Evolutionary conservation across 37 sponge, comb jelly and placozoan species (phyloP), one percentile per base, ranked within the genome.

Genomic region (Ianthella basta): DNA sequence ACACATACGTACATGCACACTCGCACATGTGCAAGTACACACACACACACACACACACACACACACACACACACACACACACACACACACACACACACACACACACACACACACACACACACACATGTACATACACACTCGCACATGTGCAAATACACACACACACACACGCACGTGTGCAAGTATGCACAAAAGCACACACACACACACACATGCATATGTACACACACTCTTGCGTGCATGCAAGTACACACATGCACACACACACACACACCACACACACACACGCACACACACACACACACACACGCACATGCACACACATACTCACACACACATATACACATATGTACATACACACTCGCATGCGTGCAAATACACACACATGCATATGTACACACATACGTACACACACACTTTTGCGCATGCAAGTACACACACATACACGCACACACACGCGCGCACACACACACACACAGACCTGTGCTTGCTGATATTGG

Each of bases 11-110:
- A n/a, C n/a, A n/a, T n/a, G n/a, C n/a, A n/a, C n/a, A n/a, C n/a
- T n/a, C n/a, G n/a, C n/a, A n/a, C n/a, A n/a, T n/a, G n/a, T n/a
- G n/a, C n/a, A n/a, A n/a, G n/a, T n/a, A 18, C 18, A 57, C 18
- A 18, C 59, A 57, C 18, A 57, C 18, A 18, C 18, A 18, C 59
- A 18, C 59, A 57, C 18, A n/a, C n/a, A n/a, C n/a, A n/a, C 18
- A 66, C 23, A 23, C 68, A 66, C 29, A 66, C 68, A n/a, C 29
- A 66, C 68, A 66, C 68, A 66, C 29, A 66, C 29, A 66, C 68
- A 66, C 29, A 66, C 68, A n/a, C 29, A 66, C 68, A 66, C 68
- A 23, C 23, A 23, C 29, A 66, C 68, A 66, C 29, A 15, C 68
- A n/a, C 29, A 15, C 68, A 66, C 68, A 66, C 29, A 23, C 29